Percentiles rank a stretch among this genome's conserved stretches.
Conservation (phyloP, 1,140 invertebrate species). For the Ostrea denselamellosa region DNA sequence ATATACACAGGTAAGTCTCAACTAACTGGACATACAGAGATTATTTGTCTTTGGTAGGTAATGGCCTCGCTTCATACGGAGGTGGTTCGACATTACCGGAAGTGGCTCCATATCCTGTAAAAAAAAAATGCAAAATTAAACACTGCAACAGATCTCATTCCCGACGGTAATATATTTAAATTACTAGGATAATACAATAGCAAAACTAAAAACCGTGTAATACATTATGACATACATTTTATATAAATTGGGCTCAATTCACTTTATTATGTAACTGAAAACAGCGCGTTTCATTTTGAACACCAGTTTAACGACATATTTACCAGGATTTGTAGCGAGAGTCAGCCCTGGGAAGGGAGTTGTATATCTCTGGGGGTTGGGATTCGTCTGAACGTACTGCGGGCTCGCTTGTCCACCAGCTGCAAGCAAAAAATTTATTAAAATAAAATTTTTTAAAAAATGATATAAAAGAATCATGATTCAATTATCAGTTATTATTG, state of each 20-base stretch:
- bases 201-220: too few species aligned
- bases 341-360: neutral
- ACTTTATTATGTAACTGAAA: too few species aligned
- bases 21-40: neutral
- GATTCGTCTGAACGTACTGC: neutral
- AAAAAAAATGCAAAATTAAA: neutral
- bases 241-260: too few species aligned
- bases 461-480: neutral
- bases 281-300: neutral
- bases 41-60: neutral
- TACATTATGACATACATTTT: too few species aligned
- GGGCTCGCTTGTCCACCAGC: neutral
- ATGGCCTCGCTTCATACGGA: neutral
- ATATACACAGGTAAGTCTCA: too few species aligned
- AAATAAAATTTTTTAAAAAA: neutral
- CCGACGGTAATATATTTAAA: neutral
- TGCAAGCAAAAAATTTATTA: neutral
- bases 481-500: neutral
- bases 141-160: neutral
- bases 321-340: neutral
- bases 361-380: neutral
- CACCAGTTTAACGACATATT: neutral
- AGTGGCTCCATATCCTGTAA: slow-evolving; percentile 3
- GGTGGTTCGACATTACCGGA: neutral
- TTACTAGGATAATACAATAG: neutral